Evolutionary conservation across 2,888 invertebrate species (phyloP).

Genomic region (Drosophila mimica): DNA sequence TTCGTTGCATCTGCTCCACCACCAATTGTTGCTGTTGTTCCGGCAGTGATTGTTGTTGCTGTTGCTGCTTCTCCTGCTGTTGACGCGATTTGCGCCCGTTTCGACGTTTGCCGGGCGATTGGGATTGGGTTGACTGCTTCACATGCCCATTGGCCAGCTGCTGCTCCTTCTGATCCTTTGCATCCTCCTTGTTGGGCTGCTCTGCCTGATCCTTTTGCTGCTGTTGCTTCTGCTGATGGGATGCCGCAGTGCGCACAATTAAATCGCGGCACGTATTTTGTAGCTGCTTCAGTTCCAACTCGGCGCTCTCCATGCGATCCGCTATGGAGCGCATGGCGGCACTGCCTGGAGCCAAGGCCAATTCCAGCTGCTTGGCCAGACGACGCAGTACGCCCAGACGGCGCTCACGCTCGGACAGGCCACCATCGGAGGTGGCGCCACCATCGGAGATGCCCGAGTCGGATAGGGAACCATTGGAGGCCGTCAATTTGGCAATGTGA

Average conservation of each 20-base stretch:
- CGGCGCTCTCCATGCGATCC: conserved; percentile 88
- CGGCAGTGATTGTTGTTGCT: conserved; percentile 21
- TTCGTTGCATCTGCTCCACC: conserved; percentile 45
- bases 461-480: conserved; percentile 88
- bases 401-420: conserved; percentile 88
- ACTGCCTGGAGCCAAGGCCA: conserved; percentile 89
- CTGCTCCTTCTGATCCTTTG: conserved; percentile 23
- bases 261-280: conserved; percentile 89
- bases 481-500: conserved; percentile 84
- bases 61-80: not conserved
- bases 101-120: conserved; percentile 53
- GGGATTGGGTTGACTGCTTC: conserved; percentile 11
- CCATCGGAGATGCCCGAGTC: conserved; percentile 92
- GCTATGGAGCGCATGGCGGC: conserved; percentile 88
- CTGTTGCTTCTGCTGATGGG: conserved; percentile 82
- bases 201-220: conserved; percentile 86
- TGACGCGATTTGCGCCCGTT: conserved; percentile 54
- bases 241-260: conserved; percentile 85
- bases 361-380: conserved; percentile 88
- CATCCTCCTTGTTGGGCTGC: not conserved
- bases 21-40: conserved; percentile 25
- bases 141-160: conserved; percentile 35
- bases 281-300: conserved; percentile 88
- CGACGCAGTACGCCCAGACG: conserved; percentile 88
- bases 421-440: conserved; percentile 90